phyloP scores from a whole-genome alignment of 2,797 vertebrate species.

The Borostomias antarcticus region DNA sequence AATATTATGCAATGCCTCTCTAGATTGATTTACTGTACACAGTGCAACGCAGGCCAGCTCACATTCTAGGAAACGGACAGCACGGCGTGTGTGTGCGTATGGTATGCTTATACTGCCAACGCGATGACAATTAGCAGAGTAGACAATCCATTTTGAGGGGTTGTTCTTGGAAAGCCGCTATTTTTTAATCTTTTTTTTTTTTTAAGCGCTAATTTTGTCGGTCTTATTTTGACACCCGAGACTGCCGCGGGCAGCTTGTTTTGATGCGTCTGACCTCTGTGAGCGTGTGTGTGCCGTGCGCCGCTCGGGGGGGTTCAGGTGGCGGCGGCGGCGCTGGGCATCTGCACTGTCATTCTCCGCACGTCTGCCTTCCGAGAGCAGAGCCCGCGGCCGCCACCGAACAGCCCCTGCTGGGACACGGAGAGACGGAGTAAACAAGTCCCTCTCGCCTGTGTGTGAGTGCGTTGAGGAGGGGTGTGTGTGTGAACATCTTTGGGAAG shows the following conservation, averaged over 20 bases:
- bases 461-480: conserved; percentile 19
- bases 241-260: conserved; percentile 60
- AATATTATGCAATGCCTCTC: conserved; percentile 64
- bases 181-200: no score
- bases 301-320: conserved; percentile 59
- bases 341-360: conserved; percentile 69
- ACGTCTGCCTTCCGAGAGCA: conserved; percentile 58
- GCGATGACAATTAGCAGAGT: conserved; percentile 35
- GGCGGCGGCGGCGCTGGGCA: conserved; percentile 55
- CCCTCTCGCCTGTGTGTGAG: conserved; percentile 45
- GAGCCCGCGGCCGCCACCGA: conserved; percentile 64
- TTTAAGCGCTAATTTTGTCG: conserved; percentile 26
- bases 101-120: neutral
- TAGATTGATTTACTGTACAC: conserved; percentile 68
- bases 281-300: conserved; percentile 5
- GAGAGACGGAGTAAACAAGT: conserved; percentile 69
- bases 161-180: conserved; percentile 28
- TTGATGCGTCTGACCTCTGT: conserved; percentile 56
- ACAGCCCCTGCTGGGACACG: conserved; percentile 60
- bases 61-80: conserved; percentile 47
- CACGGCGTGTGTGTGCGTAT: neutral
- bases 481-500: neutral
- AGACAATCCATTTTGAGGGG: conserved; percentile 3
- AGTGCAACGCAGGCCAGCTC: conserved; percentile 32
- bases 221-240: conserved; percentile 58